Percentiles rank a stretch among this genome's conserved stretches.
These are phyloP conservation scores for Alouatta palliata DNA, from an alignment of 2,113 vertebrate species.

Conservation along the genomic window DNA sequence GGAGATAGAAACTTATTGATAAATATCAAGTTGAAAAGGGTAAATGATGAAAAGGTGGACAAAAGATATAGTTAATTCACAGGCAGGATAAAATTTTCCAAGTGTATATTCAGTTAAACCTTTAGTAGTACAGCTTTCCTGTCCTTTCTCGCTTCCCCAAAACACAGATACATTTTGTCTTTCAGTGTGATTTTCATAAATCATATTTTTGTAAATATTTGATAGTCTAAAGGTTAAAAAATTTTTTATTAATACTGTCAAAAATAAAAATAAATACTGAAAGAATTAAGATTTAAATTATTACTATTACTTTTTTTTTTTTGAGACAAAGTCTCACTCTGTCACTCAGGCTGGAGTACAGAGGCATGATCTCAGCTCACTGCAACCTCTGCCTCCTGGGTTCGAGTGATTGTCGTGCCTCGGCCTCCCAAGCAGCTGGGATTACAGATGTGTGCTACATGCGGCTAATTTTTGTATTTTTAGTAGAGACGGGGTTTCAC, in stretches of 20 bases:
- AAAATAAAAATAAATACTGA: background rate
- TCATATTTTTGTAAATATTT: background rate
- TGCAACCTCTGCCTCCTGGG: no score
- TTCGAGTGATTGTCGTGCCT: no score
- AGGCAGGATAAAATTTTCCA: background rate
- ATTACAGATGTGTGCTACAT: no score
- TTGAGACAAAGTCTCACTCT: no score
- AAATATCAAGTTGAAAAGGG: background rate
- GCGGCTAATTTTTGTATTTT: no score
- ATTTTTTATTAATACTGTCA: background rate
- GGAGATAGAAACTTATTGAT: background rate
- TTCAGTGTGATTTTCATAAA: conserved; percentile 35
- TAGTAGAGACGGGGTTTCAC: no score
- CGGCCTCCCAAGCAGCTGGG: no score
- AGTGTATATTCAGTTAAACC: background rate
- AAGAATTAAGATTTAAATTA: conserved; percentile 2
- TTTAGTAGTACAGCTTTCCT: background rate
- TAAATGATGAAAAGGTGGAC: background rate
- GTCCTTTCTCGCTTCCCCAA: background rate
- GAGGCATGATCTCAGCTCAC: no score
- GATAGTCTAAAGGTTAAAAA: background rate
- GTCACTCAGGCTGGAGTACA: no score
- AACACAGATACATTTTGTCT: background rate
- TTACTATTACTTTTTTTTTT: no score
- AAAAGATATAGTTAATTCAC: background rate